Evolutionary conservation across 2,113 vertebrate species (phyloP).

Genomic region (Entomyzon cyanotis): DNA sequence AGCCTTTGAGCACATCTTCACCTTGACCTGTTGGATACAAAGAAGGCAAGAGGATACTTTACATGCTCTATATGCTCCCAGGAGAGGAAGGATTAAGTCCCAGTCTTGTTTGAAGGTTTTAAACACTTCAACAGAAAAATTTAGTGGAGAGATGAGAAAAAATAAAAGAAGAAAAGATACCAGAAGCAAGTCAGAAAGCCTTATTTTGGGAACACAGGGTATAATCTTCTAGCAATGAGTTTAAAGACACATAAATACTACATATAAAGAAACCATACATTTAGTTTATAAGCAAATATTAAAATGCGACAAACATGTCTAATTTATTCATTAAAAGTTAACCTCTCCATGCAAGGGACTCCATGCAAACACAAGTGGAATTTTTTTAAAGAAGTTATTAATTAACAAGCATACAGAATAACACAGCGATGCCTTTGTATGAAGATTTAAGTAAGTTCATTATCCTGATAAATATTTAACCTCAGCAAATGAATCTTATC

Average conservation of each 20-base stretch:
- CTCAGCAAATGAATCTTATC: conserved; percentile 29
- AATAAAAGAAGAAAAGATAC: not conserved
- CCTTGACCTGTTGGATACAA: conserved; percentile 80
- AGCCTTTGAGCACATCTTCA: conserved; percentile 86
- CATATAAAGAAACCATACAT: not conserved
- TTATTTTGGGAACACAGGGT: not conserved
- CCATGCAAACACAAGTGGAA: not conserved
- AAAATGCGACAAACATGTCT: not conserved
- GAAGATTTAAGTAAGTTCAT: conserved; percentile 40
- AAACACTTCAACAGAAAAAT: not conserved
- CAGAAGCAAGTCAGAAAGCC: not conserved
- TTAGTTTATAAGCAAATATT: not conserved
- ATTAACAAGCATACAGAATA: conserved; percentile 50
- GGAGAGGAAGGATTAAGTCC: not conserved
- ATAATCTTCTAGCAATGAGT: not conserved
- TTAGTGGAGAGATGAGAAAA: not conserved
- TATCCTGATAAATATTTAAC: conserved; percentile 63
- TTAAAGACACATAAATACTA: not conserved
- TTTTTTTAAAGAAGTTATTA: conserved; percentile 19
- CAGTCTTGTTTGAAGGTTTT: not conserved
- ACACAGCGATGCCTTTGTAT: conserved; percentile 54
- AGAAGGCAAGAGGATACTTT: not conserved
- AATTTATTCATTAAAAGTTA: conserved; percentile 33
- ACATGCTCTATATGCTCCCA: not conserved
- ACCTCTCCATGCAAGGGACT: conserved; percentile 3